phyloP scores from a whole-genome alignment of 2,888 invertebrate species.

The Agonum fuliginosum region DNA sequence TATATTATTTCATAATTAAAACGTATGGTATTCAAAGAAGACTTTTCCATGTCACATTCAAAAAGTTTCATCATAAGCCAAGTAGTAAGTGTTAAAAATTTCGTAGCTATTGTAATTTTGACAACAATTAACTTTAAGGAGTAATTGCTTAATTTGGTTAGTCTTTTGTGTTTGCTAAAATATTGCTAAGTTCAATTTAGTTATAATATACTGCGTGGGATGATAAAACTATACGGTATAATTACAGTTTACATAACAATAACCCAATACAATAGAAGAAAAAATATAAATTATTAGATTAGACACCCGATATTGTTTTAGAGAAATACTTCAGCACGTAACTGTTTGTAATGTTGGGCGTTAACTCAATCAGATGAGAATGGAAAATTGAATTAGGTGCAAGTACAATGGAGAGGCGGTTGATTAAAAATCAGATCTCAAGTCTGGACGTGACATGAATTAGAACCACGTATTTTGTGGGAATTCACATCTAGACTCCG shows the following conservation, averaged over 20 bases:
- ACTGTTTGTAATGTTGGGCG: conserved; percentile 27
- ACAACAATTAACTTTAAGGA: neutral
- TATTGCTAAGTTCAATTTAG: neutral
- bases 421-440: conserved; percentile 42
- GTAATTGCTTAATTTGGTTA: conserved; percentile 34
- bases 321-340: conserved; percentile 7
- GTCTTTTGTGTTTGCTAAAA: neutral
- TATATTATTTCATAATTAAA: no score
- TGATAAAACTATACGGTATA: neutral
- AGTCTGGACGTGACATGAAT: conserved; percentile 34
- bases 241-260: conserved; percentile 36
- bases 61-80: neutral
- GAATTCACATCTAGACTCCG: neutral
- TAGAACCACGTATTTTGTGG: conserved; percentile 23
- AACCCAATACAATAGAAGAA: conserved; percentile 27
- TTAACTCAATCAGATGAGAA: conserved; percentile 44
- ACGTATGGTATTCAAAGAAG: no score
- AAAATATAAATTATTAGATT: conserved; percentile 43
- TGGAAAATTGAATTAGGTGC: conserved; percentile 31
- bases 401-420: conserved; percentile 32
- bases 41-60: neutral
- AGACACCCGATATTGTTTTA: conserved; percentile 19
- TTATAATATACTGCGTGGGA: conserved; percentile 21
- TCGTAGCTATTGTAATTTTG: conserved; percentile 1
- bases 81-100: neutral